Conservation (phyloP, 2,113 vertebrate genomes). For the Anguilla rostrata region DNA sequence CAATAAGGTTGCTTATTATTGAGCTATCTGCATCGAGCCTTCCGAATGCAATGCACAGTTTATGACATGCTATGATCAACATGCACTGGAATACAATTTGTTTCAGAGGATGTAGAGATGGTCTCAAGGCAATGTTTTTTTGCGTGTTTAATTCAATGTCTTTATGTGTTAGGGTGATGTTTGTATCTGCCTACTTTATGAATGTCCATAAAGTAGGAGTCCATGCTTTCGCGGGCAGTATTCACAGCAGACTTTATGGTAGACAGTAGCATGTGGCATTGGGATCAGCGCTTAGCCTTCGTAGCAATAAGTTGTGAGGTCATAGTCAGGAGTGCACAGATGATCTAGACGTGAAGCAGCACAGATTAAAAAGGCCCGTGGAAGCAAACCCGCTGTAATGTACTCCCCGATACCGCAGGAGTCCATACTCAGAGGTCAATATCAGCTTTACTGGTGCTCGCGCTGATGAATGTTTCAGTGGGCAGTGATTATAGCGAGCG, state of each 20-base stretch:
- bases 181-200: not conserved
- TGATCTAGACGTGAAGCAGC: not conserved
- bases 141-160: not conserved
- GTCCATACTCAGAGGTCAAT: constrained; percentile 56
- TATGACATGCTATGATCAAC: not conserved
- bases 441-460: constrained; percentile 64
- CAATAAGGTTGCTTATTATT: not conserved
- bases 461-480: constrained; percentile 59
- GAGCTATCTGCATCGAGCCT: not conserved
- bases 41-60: not conserved
- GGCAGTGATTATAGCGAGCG: constrained; percentile 67
- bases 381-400: not conserved
- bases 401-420: constrained; percentile 45
- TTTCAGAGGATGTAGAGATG: not conserved
- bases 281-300: not conserved
- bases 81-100: not conserved
- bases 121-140: not conserved
- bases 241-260: not conserved
- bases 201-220: not conserved
- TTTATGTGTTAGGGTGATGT: not conserved
- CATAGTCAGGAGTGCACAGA: not conserved
- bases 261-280: not conserved
- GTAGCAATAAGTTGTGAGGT: not conserved
- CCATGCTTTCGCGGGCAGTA: not conserved
- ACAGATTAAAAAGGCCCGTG: not conserved